Conservation (phyloP, 1,140 invertebrate species). For the Bacillus rossius region DNA sequence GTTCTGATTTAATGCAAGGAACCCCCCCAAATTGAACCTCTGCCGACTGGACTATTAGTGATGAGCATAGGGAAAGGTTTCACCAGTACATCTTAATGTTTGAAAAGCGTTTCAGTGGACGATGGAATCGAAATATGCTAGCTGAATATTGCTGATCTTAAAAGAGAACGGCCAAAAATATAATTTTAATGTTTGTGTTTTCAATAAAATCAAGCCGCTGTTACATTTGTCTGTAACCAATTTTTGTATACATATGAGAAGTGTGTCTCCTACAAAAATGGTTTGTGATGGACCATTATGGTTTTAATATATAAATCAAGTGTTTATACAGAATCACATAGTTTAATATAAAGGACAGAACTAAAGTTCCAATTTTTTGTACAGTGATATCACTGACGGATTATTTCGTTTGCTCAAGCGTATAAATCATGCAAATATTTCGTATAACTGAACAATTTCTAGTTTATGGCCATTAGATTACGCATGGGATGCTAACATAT, state of each 20-base stretch:
- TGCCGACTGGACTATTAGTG: too few relatives aligned
- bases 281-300: background rate
- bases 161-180: background rate
- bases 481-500: too few relatives aligned
- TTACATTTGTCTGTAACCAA: slow-evolving; percentile 4
- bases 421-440: too few relatives aligned
- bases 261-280: background rate
- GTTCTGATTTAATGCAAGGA: too few relatives aligned
- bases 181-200: slow-evolving; percentile 1
- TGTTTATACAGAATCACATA: slow-evolving; percentile 3
- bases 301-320: background rate
- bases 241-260: background rate
- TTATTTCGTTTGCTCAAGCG: too few relatives aligned
- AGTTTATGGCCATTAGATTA: too few relatives aligned
- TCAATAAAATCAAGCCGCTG: slow-evolving; percentile 1
- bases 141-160: slow-evolving; percentile 1
- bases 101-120: background rate
- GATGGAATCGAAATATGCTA: slow-evolving; percentile 3
- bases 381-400: background rate
- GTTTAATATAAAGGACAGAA: slow-evolving; percentile 1
- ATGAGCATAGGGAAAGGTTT: slow-evolving; percentile 5
- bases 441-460: too few relatives aligned
- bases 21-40: too few relatives aligned
- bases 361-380: background rate
- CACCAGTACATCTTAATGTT: slow-evolving; percentile 2